Base-by-base conservation (phyloP, 1,140 invertebrate species). In the Globodera rostochiensis region DNA sequence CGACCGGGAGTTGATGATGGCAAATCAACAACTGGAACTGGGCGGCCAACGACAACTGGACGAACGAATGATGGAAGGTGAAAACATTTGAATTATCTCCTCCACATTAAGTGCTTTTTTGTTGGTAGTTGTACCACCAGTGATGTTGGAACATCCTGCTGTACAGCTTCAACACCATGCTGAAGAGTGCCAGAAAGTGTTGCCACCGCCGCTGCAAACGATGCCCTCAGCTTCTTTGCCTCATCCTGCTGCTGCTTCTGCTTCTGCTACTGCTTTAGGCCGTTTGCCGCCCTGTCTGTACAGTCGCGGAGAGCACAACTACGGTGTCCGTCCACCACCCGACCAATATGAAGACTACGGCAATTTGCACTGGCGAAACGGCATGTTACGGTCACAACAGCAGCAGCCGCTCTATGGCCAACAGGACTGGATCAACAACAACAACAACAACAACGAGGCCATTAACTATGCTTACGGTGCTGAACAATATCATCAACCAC, bases 301-400 rank as follows among this genome's bases (percentile, higher is more conserved):
- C 73, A 81, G 80, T n/a, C 81, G 80, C 15, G 57, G 57, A 25
- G 80, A 81, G 36, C 45, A 60, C 53, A 81, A 81, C 57, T 81
- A 81, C 49, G 80, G 80, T 19, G 45, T 21, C 13, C 81, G 79
- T 25, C 80, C 80, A 49, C 46, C 64, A 19, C 21, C 11, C 19
- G 19, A 19, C 19, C 57, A 15, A 15, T 64, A 64, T 11, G 79
- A 81, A 19, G 77, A 81, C 49, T 81, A 81, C 47, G 80, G 80
- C 49, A 81, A 81, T 69, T 80, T 67, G 46, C 53, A 64, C 19
- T 64, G 57, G 57, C 57, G 15, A 13, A 64, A 64, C 57, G 57
- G 13, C 11, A 64, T 64, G 11, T 64, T 67, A 53, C 21, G 69
- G 11, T 60, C 81, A 60, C 78, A 81, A 60, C 79, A 50, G 57